phyloP scores from a whole-genome alignment of 2,113 vertebrate genomes.

The Smithornis capensis region DNA sequence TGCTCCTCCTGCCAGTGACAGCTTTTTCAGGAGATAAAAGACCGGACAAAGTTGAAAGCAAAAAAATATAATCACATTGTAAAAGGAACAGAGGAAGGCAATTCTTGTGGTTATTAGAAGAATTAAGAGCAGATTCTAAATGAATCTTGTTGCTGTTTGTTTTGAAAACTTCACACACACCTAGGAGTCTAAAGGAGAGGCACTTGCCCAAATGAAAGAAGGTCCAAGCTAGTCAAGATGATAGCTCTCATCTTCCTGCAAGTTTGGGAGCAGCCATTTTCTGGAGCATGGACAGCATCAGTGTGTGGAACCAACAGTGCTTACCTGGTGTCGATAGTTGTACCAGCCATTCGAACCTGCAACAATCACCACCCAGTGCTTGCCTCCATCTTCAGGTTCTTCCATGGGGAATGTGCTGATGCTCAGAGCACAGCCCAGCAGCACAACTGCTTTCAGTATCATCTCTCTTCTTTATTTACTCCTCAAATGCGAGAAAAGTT shows the following conservation, averaged over 20 bases:
- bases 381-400: conserved; percentile 76
- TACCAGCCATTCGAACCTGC: conserved; percentile 92
- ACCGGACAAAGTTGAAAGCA: background rate
- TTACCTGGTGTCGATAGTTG: conserved; percentile 97
- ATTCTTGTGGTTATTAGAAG: background rate
- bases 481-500: background rate
- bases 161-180: background rate
- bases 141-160: background rate
- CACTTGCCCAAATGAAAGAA: background rate
- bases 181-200: background rate
- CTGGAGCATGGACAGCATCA: background rate
- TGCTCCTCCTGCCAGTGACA: background rate
- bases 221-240: background rate
- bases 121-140: background rate
- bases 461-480: conserved; percentile 56
- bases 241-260: background rate
- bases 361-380: conserved; percentile 96
- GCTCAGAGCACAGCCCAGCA: conserved; percentile 71
- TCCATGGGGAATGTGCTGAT: conserved; percentile 54
- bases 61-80: background rate
- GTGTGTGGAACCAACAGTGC: background rate
- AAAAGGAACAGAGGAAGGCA: background rate
- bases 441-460: conserved; percentile 42
- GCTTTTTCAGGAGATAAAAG: background rate
- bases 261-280: background rate